Conservation (phyloP, 2,888 invertebrate species). For the Habrosyne pyritoides region DNA sequence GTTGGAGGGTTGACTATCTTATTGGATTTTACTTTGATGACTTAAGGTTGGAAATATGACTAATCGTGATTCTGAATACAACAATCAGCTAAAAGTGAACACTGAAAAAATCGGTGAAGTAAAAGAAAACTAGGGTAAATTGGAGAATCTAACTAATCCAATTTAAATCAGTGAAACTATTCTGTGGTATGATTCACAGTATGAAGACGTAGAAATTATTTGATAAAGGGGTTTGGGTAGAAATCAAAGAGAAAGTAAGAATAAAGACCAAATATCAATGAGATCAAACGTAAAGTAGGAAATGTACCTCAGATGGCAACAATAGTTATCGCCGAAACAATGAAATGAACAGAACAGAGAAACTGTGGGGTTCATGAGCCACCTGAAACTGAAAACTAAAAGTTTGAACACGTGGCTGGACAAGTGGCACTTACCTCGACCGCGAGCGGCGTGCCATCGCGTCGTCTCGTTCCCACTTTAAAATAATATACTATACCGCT, state of each 20-base stretch:
- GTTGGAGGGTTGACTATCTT: no score
- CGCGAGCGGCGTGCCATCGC: slow-evolving; percentile 71
- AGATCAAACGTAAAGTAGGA: slow-evolving; percentile 11
- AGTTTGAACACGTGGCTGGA: slow-evolving; percentile 74
- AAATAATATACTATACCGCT: slow-evolving; percentile 63
- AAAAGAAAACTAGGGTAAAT: not conserved
- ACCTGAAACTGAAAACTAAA: slow-evolving; percentile 53
- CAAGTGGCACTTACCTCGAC: slow-evolving; percentile 77
- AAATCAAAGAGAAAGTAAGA: not conserved
- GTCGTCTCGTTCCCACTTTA: slow-evolving; percentile 81
- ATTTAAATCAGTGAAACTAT: not conserved
- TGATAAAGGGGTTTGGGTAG: not conserved
- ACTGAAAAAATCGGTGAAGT: not conserved
- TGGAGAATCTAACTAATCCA: not conserved
- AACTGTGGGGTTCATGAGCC: slow-evolving; percentile 33
- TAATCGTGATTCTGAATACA: not conserved
- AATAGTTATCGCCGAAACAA: slow-evolving; percentile 38
- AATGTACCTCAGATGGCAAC: slow-evolving; percentile 24
- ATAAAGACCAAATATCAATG: not conserved
- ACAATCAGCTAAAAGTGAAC: not conserved
- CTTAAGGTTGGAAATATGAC: not conserved
- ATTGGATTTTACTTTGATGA: no score
- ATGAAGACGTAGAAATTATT: not conserved
- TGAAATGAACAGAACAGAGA: slow-evolving; percentile 31
- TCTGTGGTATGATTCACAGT: no score